Conservation (phyloP, 2,797 vertebrate species). For the Selene dorsalis region DNA sequence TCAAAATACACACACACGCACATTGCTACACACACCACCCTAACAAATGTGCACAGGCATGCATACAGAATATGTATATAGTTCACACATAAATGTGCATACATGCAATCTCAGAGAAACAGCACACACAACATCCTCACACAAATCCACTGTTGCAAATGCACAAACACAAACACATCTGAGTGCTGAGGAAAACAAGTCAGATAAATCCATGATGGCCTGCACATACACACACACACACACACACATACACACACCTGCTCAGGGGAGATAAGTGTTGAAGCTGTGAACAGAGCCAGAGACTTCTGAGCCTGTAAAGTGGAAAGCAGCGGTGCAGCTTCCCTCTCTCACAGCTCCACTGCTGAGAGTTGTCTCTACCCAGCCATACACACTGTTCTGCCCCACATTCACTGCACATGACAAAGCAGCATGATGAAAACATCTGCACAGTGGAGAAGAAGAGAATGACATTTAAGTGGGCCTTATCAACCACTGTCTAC, state of each 20-base stretch:
- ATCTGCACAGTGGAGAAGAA: neutral
- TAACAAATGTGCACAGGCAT: neutral
- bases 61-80: neutral
- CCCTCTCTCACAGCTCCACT: conserved; percentile 41
- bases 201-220: conserved; percentile 41
- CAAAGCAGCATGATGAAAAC: conserved; percentile 20
- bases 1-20: neutral
- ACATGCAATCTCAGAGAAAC: neutral
- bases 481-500: too few relatives aligned
- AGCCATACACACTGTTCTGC: conserved; percentile 17
- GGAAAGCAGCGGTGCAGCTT: conserved; percentile 45
- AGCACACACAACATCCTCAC: neutral
- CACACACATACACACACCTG: conserved; percentile 40
- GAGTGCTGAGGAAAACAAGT: conserved; percentile 46
- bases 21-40: neutral
- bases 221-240: neutral
- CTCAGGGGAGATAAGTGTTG: conserved; percentile 72
- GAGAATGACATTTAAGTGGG: neutral
- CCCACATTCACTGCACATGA: conserved; percentile 27
- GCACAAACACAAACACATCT: conserved; percentile 21
- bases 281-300: conserved; percentile 59
- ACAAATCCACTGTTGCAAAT: conserved; percentile 14
- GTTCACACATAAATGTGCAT: neutral
- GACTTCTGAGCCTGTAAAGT: conserved; percentile 57
- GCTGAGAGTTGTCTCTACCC: conserved; percentile 27